Conservation (phyloP, 2,113 vertebrate species). For the Misgurnus anguillicaudatus region DNA sequence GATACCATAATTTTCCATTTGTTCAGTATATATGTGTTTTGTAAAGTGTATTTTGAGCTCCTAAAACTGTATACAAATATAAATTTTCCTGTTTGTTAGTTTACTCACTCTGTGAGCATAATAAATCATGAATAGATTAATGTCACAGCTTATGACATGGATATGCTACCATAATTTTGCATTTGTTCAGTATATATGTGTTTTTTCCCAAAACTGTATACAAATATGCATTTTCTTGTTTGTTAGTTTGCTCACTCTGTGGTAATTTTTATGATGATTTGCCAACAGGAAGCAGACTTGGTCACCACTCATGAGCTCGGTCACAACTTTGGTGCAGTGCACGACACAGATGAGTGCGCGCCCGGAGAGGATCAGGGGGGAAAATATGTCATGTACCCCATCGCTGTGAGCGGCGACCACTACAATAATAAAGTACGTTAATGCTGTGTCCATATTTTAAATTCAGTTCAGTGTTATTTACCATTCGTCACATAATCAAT, state of each 20-base stretch:
- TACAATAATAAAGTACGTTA: constrained; percentile 93
- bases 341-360: constrained; percentile 92
- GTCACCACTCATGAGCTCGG: constrained; percentile 96
- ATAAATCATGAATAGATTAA: no score
- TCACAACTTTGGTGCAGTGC: constrained; percentile 96
- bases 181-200: no score
- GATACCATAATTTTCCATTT: no score
- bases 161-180: no score
- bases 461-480: background rate
- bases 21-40: no score
- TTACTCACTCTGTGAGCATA: no score
- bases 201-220: no score
- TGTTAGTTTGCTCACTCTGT: background rate
- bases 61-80: no score
- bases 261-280: background rate
- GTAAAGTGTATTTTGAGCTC: no score
- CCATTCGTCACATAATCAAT: background rate
- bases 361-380: constrained; percentile 92
- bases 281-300: constrained; percentile 88
- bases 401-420: constrained; percentile 95
- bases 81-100: no score
- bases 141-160: no score
- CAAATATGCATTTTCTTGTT: no score
- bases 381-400: constrained; percentile 96
- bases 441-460: background rate